phyloP scores from a whole-genome alignment of 92 coral and sea anemone genomes.

The Ricordea florida region DNA sequence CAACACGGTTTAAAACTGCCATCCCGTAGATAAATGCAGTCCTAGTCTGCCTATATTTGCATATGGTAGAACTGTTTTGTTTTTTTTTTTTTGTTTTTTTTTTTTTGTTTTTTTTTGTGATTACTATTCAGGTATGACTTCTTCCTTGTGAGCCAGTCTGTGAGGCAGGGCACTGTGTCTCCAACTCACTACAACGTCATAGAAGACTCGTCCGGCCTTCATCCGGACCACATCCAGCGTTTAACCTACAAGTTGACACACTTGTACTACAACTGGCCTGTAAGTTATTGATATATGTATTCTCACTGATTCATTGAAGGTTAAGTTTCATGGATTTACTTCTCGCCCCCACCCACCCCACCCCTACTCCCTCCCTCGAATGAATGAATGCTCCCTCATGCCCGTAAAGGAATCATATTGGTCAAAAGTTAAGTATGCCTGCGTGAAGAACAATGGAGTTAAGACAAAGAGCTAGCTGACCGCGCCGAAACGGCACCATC shows the following conservation, averaged over 20 bases:
- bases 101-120: not conserved
- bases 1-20: no score
- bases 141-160: slow-evolving; percentile 94
- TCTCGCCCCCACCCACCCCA: no score
- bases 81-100: not conserved
- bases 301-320: no score
- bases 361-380: no score
- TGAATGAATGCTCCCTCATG: no score
- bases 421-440: no score
- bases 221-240: slow-evolving; percentile 93
- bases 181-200: slow-evolving; percentile 97
- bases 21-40: no score
- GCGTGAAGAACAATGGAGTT: no score
- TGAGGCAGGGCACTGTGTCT: slow-evolving; percentile 95
- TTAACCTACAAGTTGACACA: slow-evolving; percentile 94
- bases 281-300: slow-evolving; percentile 27
- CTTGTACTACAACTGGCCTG: slow-evolving; percentile 99
- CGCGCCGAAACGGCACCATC: no score
- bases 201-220: slow-evolving; percentile 80
- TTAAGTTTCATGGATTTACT: no score
- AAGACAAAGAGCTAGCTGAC: no score
- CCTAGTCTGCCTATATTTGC: not conserved
- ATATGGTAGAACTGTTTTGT: not conserved
- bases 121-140: slow-evolving; percentile 74
- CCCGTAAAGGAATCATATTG: no score